Percentiles rank a stretch among this genome's conserved stretches.
Evolutionary conservation across 2,888 invertebrate genomes (phyloP).

Genomic region (Ptychoptera albimana): DNA sequence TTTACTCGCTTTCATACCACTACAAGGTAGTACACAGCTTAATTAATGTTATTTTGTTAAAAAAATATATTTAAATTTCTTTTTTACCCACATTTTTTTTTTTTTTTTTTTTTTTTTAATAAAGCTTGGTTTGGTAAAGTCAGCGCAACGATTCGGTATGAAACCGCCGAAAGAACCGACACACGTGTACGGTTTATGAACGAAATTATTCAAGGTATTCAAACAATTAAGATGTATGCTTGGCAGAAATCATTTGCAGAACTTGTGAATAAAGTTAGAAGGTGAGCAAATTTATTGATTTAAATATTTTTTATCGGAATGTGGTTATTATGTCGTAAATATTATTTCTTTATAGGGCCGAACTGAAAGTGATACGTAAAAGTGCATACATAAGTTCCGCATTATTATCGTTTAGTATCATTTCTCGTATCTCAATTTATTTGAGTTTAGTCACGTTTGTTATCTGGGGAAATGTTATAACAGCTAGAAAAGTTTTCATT

Average conservation of each 20-base stretch:
- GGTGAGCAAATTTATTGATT: conserved; percentile 31
- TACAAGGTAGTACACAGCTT: conserved; percentile 34
- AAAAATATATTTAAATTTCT: no score
- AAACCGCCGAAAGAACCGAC: conserved; percentile 53
- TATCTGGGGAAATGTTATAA: conserved; percentile 35
- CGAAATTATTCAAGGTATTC: conserved; percentile 69
- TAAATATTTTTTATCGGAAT: not conserved
- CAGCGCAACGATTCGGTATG: conserved; percentile 29
- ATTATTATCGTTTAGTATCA: conserved; percentile 37
- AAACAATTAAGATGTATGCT: conserved; percentile 77
- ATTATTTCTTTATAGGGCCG: conserved; percentile 35
- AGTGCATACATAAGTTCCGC: conserved; percentile 51
- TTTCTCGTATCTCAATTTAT: conserved; percentile 39
- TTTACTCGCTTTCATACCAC: conserved; percentile 41
- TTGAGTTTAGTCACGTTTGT: conserved; percentile 39
- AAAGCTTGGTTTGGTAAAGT: conserved; percentile 4
- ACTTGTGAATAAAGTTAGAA: conserved; percentile 46
- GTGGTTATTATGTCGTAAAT: conserved; percentile 29
- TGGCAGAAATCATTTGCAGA: conserved; percentile 68
- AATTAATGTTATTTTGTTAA: no score
- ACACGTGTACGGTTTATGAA: conserved; percentile 70
- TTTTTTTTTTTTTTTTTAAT: not conserved
- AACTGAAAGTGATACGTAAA: conserved; percentile 43
- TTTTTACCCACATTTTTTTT: no score
- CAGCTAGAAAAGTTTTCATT: conserved; percentile 44